phyloP scores from a whole-genome alignment of 2,113 vertebrate genomes.

The Coreoperca whiteheadi region DNA sequence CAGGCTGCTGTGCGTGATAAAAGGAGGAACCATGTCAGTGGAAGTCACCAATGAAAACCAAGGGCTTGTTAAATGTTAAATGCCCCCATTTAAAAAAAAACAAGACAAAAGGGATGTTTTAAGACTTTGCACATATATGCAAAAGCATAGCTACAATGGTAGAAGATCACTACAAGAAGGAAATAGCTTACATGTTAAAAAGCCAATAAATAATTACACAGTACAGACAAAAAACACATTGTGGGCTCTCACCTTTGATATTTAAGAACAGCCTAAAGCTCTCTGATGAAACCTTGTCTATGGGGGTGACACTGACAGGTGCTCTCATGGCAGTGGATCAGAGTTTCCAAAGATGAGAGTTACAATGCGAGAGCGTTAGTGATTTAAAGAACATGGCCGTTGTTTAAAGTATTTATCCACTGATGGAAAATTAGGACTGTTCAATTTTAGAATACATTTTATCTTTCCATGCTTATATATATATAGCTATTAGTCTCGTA shows the following conservation, averaged over 20 bases:
- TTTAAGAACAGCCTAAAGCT: constrained; percentile 14
- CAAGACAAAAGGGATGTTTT: constrained; percentile 14
- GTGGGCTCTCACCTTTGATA: constrained; percentile 8
- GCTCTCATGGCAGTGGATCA: constrained; percentile 4
- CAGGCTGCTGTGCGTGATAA: constrained; percentile 6
- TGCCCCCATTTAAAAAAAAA: constrained; percentile 7
- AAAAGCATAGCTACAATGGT: neutral
- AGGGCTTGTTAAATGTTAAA: constrained; percentile 36
- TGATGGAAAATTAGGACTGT: neutral
- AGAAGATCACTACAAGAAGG: neutral
- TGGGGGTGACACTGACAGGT: neutral
- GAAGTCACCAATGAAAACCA: neutral
- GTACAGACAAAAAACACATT: neutral
- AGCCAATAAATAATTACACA: constrained; percentile 16
- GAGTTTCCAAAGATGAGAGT: constrained; percentile 9
- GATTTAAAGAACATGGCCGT: neutral
- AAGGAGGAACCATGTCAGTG: constrained; percentile 15
- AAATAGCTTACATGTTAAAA: constrained; percentile 5
- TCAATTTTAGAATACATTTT: neutral
- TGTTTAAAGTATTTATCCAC: neutral
- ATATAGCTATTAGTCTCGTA: neutral
- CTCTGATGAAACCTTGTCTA: constrained; percentile 7
- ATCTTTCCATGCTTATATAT: neutral
- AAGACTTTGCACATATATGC: neutral
- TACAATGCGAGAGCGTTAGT: constrained; percentile 9